Base-by-base conservation (phyloP, 2,888 invertebrate genomes). In the Xestia rhomboidea region DNA sequence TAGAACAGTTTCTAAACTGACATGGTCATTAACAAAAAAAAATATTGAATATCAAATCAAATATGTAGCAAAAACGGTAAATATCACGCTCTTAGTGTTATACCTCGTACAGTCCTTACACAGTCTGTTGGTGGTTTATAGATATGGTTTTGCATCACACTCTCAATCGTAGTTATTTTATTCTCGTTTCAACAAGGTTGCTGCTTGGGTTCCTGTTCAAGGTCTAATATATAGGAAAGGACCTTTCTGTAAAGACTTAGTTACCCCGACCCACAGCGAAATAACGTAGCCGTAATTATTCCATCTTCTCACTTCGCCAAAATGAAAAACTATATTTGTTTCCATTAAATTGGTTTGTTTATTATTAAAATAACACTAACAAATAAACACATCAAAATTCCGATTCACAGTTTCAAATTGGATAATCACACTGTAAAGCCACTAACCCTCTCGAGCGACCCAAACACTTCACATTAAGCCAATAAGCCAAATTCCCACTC, bases 401-500 rank as follows among this genome's bases (percentile, higher is more conserved):
- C n/a, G 71, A 63, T 81, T 76, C 71, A 60, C 21, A 60, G 27
- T 76, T 66, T 69, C 57, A 69, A 82, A 84, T 80, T 85, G 79
- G 54, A 78, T 85, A 81, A 86, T 86, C 74, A 76, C 68, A 69
- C 34, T 46, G 72, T 63, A 68, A 74, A 71, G 73, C 71, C 74
- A 73, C 68, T 74, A 78, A 75, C 81, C 84, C 88, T 81, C 87
- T 86, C 70, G 66, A 90, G 86, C 86, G 82, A 88, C 82, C 83
- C 86, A 88, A 90, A 89, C 89, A 91, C 86, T 87, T 85, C 87
- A 87, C 88, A 86, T 90, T 93, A 94, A 94, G 90, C 93, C 94
- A 93, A 94, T 94, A 94, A 93, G 90, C 91, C 86, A 93, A 89
- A 86, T 94, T 95, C 95, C 92, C 95, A 94, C 92, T 91, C 91